Evolutionary conservation across 2,888 invertebrate species (phyloP).

Genomic region (Amphipyra berbera): DNA sequence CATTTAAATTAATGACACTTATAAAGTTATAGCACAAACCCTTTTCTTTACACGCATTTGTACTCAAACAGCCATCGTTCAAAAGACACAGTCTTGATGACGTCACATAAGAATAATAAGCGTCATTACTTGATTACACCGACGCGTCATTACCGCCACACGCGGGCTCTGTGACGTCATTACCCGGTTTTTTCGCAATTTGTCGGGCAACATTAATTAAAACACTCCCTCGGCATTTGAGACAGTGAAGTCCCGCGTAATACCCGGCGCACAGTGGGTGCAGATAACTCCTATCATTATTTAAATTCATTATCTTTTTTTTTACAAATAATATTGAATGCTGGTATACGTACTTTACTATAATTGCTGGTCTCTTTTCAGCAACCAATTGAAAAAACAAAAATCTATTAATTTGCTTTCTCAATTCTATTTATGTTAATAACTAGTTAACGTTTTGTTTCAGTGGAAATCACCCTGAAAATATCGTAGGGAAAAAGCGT

Average conservation of each 20-base stretch:
- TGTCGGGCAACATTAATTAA: constrained; percentile 83
- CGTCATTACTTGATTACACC: constrained; percentile 71
- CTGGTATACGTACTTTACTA: background rate
- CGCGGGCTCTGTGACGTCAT: constrained; percentile 68
- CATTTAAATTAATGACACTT: constrained; percentile 46
- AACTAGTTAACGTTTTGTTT: too few relatives aligned
- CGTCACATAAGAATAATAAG: constrained; percentile 77
- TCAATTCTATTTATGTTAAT: constrained; percentile 18
- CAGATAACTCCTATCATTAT: constrained; percentile 48
- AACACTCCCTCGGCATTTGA: constrained; percentile 79
- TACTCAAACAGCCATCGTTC: constrained; percentile 79
- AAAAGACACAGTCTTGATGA: constrained; percentile 75
- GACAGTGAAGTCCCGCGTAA: constrained; percentile 69
- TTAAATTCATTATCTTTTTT: constrained; percentile 41
- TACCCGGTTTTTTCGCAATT: constrained; percentile 81
- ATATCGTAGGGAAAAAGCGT: constrained; percentile 13
- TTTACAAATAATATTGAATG: background rate
- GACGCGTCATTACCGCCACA: constrained; percentile 59
- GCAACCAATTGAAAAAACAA: constrained; percentile 5
- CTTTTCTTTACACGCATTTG: constrained; percentile 79
- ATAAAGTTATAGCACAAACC: constrained; percentile 39
- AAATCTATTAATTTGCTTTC: constrained; percentile 5
- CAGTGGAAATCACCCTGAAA: constrained; percentile 6
- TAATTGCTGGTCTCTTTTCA: background rate
- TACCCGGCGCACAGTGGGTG: constrained; percentile 47